These are phyloP conservation scores for Steinernema carpocapsae DNA, from an alignment of 2,888 invertebrate species.

Conservation along the genomic window DNA sequence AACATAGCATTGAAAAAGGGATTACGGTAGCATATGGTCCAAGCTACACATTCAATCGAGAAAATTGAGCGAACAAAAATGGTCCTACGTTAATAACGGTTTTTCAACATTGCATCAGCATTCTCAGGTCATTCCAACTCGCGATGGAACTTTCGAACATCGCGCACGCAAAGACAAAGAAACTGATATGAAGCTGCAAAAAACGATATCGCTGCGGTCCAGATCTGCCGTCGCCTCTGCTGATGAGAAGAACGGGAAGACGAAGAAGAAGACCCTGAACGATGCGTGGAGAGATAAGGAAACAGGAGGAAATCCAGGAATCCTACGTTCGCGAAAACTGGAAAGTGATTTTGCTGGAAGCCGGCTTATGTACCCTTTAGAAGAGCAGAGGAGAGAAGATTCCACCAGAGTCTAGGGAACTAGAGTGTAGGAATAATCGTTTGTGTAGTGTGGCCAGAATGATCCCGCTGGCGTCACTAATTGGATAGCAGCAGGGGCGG, in stretches of 20 bases:
- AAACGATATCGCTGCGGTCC: conserved; percentile 13
- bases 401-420: neutral
- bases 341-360: neutral
- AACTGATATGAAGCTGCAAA: conserved; percentile 15
- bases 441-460: neutral
- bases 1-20: too few relatives aligned
- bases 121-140: too few relatives aligned
- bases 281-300: neutral
- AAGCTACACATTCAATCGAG: too few relatives aligned
- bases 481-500: neutral
- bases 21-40: too few relatives aligned
- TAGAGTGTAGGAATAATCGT: neutral
- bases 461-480: conserved; percentile 7
- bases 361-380: neutral
- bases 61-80: too few relatives aligned
- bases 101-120: too few relatives aligned
- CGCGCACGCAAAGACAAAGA: neutral
- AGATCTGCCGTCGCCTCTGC: neutral
- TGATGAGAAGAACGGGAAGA: neutral
- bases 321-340: neutral
- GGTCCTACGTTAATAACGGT: too few relatives aligned
- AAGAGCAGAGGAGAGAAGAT: neutral
- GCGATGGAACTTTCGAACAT: too few relatives aligned
- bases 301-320: conserved; percentile 4
- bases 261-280: neutral